Evolutionary conservation across 2,113 vertebrate genomes (phyloP).

Genomic region (Neolamprologus kungweensis): DNA sequence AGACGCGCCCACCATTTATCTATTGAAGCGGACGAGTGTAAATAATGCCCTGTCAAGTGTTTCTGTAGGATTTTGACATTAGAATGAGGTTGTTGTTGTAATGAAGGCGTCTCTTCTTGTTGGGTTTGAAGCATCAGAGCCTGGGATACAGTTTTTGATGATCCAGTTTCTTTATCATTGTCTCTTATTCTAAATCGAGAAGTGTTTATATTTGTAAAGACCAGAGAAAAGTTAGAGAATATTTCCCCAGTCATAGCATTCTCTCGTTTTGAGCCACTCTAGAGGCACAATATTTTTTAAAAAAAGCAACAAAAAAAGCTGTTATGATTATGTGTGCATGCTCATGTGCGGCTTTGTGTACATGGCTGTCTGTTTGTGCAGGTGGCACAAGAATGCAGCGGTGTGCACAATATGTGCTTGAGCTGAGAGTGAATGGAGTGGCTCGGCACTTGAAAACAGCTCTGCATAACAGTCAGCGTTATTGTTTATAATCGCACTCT

Average conservation of each 20-base stretch:
- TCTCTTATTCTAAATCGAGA: background rate
- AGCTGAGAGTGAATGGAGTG: conserved; percentile 5
- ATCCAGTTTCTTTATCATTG: background rate
- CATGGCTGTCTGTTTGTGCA: conserved; percentile 22
- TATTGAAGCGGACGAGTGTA: background rate
- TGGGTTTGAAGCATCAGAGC: background rate
- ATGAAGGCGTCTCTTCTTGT: background rate
- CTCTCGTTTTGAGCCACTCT: background rate
- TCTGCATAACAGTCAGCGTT: background rate
- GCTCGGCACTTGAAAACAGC: conserved; percentile 23
- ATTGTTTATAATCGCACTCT: conserved; percentile 4
- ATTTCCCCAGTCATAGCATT: background rate
- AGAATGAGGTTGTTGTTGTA: conserved; percentile 6
- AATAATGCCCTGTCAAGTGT: conserved; percentile 22
- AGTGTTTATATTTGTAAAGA: background rate
- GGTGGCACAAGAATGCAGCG: conserved; percentile 25
- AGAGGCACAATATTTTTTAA: background rate
- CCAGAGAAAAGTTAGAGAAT: background rate
- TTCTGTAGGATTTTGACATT: background rate
- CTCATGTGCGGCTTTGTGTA: background rate
- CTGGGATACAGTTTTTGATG: background rate
- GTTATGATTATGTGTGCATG: background rate
- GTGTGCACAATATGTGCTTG: conserved; percentile 31
- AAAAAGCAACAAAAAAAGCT: background rate
- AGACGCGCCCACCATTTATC: conserved; percentile 10